Base-by-base conservation (phyloP, 2,113 vertebrate genomes). In the Ictidomys tridecemlineatus region DNA sequence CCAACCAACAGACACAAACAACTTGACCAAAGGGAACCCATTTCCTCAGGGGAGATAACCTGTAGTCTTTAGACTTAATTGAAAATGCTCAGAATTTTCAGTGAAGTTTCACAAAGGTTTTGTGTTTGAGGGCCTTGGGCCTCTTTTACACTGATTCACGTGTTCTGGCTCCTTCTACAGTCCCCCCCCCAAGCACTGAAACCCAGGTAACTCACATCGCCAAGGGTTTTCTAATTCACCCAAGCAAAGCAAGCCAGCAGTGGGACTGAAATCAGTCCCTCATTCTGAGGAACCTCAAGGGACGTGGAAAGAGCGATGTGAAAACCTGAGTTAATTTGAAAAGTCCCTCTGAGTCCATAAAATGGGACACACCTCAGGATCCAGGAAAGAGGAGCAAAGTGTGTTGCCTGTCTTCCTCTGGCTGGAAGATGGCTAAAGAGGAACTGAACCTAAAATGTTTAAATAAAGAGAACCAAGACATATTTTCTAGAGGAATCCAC, bases 321-420 rank as follows among this genome's bases (percentile, higher is more conserved):
- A 85, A 96, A 96, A 85, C 18, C 28, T 78, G 77, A 86, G 72
- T 80, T 97, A 92, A 89, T 87, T 91, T 90, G 48, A 94, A 94
- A 96, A 98, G 86, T 45, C 74, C 45, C 69, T 92, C 85, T 61
- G 82, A 96, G 89, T 83, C 79, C 85, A 69, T 84, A 56, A 93
- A 91, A 67, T 42, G 93, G 39, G 80, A 94, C 94, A 87, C 87
- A 93, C 56, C 86, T 73, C 69, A 77, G 28, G 94, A 85, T 97
- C 93, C 85, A n/a, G 53, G 16, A 61, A 72, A 89, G n/a, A 93
- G 67, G 77, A 96, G 84, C 80, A 95, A 85, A 95, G 86, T 39
- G 18, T 56, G 61, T 80, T 91, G 58, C 95, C 42, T 37, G 79
- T 53, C 73, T 11, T 30, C 39, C 82, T 83, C 2, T 1, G 6